Percentiles rank a stretch among this genome's conserved stretches.
Evolutionary conservation across 2,888 invertebrate genomes (phyloP).

Genomic region (Cerastis leucographa): DNA sequence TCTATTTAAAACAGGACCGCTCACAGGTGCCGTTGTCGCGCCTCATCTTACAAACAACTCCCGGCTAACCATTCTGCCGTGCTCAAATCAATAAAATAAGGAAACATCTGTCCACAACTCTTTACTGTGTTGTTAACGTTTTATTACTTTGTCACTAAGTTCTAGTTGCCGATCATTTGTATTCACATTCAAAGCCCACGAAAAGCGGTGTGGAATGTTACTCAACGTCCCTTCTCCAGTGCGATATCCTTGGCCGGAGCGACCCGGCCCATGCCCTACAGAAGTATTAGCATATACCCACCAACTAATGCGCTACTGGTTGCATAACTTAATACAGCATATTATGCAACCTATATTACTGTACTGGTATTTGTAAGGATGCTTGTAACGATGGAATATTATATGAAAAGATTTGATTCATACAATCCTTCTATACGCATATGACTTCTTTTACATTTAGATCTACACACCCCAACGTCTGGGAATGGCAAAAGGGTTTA

Average conservation of each 20-base stretch:
- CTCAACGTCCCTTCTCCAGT: constrained; percentile 77
- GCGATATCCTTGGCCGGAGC: constrained; percentile 76
- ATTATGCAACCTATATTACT: constrained; percentile 57
- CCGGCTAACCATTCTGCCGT: constrained; percentile 2
- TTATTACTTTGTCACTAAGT: constrained; percentile 32
- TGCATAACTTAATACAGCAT: constrained; percentile 62
- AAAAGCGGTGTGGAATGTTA: constrained; percentile 74
- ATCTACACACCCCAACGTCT: not conserved
- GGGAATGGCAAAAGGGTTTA: constrained; percentile 5
- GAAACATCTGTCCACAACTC: constrained; percentile 33
- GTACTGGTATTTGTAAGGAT: constrained; percentile 39
- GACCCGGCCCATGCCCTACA: constrained; percentile 71
- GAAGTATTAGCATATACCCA: constrained; percentile 72
- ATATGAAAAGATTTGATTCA: not conserved
- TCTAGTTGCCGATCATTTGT: constrained; percentile 45
- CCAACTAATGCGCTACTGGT: constrained; percentile 62
- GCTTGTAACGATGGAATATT: constrained; percentile 13
- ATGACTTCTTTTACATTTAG: not conserved
- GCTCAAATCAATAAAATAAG: constrained; percentile 55
- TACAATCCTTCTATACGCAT: not conserved
- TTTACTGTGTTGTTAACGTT: constrained; percentile 10
- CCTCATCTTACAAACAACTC: constrained; percentile 39
- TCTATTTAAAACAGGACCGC: constrained; percentile 54
- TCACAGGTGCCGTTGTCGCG: constrained; percentile 50
- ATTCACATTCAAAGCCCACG: constrained; percentile 65